Evolutionary conservation across 2,797 vertebrate genomes (phyloP), one percentile per base, ranked within the genome.

Genomic region (Bradypodion ventrale): DNA sequence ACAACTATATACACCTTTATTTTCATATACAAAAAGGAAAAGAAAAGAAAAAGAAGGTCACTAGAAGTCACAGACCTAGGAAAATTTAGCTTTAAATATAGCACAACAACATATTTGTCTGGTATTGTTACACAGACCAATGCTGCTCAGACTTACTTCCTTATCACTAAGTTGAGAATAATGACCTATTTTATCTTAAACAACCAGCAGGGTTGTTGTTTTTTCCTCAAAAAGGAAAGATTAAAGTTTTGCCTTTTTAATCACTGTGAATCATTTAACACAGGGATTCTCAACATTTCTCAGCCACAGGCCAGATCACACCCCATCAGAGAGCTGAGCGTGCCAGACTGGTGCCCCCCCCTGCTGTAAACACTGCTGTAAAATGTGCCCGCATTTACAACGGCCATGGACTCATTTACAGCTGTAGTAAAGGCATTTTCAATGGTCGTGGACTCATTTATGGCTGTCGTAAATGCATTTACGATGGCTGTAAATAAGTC

Each of bases 1-100:
- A n/a, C 6, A 59, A 80, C 80, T 76, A 88, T 70, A 87, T 60
- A 86, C 72, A 82, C 89, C 83, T 90, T 92, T 80, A 49, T 86
- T 88, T 42, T 32, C 23, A 63, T 68, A 19, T 60, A 66, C 44
- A 90, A 52, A 52, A 52, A 52, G 9, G 49, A 10, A 52, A 52
- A 52, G 16, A 81, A 63, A 81, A 42, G 19, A 35, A 19, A 76
- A 62, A 37, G 9, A 23, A 75, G 4, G 37, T 15, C 35, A 75
- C 25, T 25, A 75, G n/a, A 68, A 85, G n/a, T 9, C 23, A 19
- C 35, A 23, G 15, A 35, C 9, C 9, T 80, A 15, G 44, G 7
- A 76, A 15, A 46, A 25, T 63, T 13, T 27, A 21, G 6, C 66
- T 85, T 37, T 44, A 29, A 75, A 44, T 68, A 60, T 23, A 75